phyloP scores from a whole-genome alignment of 2,888 invertebrate species.

The Drosophila stalkeri region DNA sequence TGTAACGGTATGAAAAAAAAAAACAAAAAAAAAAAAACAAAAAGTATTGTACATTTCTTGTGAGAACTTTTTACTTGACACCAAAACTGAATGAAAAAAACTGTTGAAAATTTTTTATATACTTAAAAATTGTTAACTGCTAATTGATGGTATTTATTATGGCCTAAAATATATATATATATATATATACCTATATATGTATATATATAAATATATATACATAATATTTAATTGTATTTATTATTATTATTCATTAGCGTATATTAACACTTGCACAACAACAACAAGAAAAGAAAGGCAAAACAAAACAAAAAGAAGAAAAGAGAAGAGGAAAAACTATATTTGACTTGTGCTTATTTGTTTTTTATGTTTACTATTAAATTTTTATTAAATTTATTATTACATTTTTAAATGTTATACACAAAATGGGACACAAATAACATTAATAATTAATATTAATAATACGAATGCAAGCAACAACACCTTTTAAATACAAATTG shows the following conservation, averaged over 20 bases:
- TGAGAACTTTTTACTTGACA: constrained; percentile 80
- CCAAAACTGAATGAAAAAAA: constrained; percentile 65
- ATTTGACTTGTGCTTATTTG: constrained; percentile 66
- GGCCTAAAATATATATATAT: constrained; percentile 54
- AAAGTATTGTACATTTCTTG: constrained; percentile 76
- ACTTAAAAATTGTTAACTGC: constrained; percentile 75
- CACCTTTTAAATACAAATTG: constrained; percentile 40
- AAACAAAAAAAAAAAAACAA: constrained; percentile 43
- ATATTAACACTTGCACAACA: constrained; percentile 60
- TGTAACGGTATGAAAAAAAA: constrained; percentile 61
- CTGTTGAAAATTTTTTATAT: constrained; percentile 79
- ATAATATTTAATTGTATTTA: constrained; percentile 73
- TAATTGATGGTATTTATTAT: constrained; percentile 78
- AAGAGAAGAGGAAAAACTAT: constrained; percentile 29
- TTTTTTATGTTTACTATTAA: constrained; percentile 71
- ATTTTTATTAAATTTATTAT: constrained; percentile 67
- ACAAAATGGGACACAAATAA: constrained; percentile 64
- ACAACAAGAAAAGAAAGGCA: constrained; percentile 26
- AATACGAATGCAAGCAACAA: constrained; percentile 41
- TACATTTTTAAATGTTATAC: constrained; percentile 75
- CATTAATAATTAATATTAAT: constrained; percentile 49
- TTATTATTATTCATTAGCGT: constrained; percentile 71
- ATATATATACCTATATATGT: constrained; percentile 23
- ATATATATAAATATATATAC: constrained; percentile 25
- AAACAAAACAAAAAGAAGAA: neutral